phyloP scores from a whole-genome alignment of 2,888 invertebrate genomes.

The Nymphalis c-album region DNA sequence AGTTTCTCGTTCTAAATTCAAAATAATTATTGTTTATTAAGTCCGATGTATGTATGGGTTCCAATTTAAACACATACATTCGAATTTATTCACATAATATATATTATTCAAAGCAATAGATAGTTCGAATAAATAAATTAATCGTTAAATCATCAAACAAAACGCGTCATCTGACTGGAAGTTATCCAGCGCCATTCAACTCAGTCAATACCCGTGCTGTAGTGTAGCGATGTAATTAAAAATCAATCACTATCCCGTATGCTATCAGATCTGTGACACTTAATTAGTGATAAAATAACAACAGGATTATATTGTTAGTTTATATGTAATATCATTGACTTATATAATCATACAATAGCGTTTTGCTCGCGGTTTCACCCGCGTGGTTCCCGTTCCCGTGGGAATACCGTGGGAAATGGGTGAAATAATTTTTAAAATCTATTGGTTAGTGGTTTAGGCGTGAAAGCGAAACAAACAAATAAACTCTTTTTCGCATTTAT shows the following conservation, averaged over 20 bases:
- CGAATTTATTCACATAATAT: constrained; percentile 1
- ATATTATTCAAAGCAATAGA: neutral
- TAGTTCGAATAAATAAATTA: neutral
- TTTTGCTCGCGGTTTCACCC: too few relatives aligned
- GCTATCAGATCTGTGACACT: constrained; percentile 24
- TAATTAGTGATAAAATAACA: constrained; percentile 23
- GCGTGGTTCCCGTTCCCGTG: too few relatives aligned
- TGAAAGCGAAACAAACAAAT: too few relatives aligned
- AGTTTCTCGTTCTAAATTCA: neutral
- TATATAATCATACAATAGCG: too few relatives aligned
- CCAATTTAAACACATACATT: neutral
- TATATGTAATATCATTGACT: too few relatives aligned
- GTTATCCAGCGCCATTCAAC: constrained; percentile 10
- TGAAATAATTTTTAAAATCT: too few relatives aligned
- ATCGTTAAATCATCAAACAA: constrained; percentile 1
- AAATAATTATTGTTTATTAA: neutral
- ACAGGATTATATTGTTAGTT: constrained; percentile 1
- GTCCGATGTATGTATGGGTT: too few relatives aligned
- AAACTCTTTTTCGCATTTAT: too few relatives aligned
- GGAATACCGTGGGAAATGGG: too few relatives aligned
- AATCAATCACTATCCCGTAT: constrained; percentile 27
- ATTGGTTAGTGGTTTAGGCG: too few relatives aligned
- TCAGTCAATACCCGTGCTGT: constrained; percentile 13
- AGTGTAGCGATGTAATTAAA: constrained; percentile 31
- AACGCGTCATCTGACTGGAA: constrained; percentile 12